phyloP scores from a whole-genome alignment of 2,888 invertebrate species.

The Acrocyrtus sp. region DNA sequence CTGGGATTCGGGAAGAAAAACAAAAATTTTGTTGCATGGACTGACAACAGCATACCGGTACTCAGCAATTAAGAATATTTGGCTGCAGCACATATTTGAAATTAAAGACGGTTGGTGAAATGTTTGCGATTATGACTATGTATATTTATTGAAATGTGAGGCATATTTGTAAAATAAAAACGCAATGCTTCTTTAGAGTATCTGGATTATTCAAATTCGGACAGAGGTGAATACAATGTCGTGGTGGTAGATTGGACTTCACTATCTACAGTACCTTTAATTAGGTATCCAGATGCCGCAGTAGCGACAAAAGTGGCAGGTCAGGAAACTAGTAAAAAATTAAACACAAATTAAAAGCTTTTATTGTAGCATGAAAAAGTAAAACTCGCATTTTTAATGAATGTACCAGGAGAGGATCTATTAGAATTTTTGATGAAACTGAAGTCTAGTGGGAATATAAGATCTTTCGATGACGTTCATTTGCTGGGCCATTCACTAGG shows the following conservation, averaged over 20 bases:
- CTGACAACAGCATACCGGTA: constrained; percentile 26
- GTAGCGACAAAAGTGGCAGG: constrained; percentile 24
- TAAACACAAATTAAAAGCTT: too few species aligned
- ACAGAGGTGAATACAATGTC: constrained; percentile 2
- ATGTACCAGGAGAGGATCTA: constrained; percentile 15
- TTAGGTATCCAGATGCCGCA: constrained; percentile 25
- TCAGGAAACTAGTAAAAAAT: too few species aligned
- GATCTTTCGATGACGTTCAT: constrained; percentile 23
- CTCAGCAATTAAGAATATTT: constrained; percentile 21
- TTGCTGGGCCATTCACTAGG: constrained; percentile 35
- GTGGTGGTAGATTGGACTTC: constrained; percentile 41
- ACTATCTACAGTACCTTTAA: constrained; percentile 21
- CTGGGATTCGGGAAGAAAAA: constrained; percentile 24
- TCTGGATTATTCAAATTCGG: neutral
- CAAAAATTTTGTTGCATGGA: constrained; percentile 35
- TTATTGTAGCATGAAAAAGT: too few species aligned
- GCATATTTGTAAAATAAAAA: neutral
- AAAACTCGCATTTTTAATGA: neutral
- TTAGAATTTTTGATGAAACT: constrained; percentile 9
- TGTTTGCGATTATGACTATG: neutral
- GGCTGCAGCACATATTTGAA: constrained; percentile 39
- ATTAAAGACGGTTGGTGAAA: constrained; percentile 30
- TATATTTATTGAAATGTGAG: neutral
- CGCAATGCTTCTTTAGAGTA: constrained; percentile 4
- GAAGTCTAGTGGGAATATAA: neutral